phyloP scores from a whole-genome alignment of 2,888 invertebrate genomes.

The Agonopterix heracliana region DNA sequence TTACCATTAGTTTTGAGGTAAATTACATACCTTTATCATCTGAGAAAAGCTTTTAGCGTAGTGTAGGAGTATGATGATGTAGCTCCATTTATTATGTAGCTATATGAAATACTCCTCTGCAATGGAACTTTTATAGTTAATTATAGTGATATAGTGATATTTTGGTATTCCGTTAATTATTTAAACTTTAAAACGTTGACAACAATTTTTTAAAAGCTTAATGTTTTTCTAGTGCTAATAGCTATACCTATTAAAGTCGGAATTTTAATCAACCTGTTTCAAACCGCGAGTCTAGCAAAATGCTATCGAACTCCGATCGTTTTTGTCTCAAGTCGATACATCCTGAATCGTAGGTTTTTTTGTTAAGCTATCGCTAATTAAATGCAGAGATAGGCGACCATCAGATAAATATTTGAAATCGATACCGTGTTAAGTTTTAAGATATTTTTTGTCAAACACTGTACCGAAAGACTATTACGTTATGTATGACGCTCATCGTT shows the following conservation, averaged over 20 bases:
- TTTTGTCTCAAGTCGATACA: neutral
- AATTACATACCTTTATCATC: too few species aligned
- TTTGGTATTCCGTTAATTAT: too few species aligned
- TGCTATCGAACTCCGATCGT: neutral
- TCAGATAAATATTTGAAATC: conserved; percentile 18
- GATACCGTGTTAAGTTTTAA: conserved; percentile 10
- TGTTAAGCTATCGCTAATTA: conserved; percentile 3
- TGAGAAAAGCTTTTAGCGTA: too few species aligned
- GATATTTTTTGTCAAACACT: neutral
- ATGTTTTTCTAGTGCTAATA: too few species aligned
- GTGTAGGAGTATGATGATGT: too few species aligned
- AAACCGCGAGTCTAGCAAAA: neutral
- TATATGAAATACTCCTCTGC: too few species aligned
- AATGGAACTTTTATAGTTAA: too few species aligned
- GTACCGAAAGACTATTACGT: conserved; percentile 1
- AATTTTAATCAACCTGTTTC: neutral
- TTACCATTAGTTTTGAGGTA: too few species aligned
- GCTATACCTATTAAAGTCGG: neutral
- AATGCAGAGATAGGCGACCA: conserved; percentile 18
- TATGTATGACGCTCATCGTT: conserved; percentile 34
- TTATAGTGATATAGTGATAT: too few species aligned
- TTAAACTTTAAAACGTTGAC: too few species aligned
- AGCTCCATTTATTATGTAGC: too few species aligned
- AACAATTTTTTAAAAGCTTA: too few species aligned
- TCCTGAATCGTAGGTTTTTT: neutral